Conservation (phyloP, 2,797 vertebrate genomes). For the Falco berigora region DNA sequence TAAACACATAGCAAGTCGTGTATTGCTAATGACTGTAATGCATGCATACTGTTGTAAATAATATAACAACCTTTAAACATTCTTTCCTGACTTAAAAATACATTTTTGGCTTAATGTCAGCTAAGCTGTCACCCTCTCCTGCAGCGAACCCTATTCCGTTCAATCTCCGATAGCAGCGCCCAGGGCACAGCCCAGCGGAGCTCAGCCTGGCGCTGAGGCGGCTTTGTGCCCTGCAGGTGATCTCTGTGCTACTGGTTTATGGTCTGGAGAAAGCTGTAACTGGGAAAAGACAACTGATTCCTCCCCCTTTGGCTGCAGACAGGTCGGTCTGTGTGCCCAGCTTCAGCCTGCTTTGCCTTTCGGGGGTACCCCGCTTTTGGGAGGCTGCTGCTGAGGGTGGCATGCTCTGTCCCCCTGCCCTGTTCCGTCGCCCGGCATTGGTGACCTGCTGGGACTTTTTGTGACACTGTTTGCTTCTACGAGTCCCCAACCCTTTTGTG, state of each 20-base stretch:
- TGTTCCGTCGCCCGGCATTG: too few species aligned
- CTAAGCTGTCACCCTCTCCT: neutral
- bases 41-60: neutral
- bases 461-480: accelerated
- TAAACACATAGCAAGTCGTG: accelerated
- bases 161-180: neutral
- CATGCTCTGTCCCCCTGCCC: accelerated
- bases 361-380: neutral
- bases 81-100: neutral
- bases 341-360: neutral
- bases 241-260: neutral
- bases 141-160: neutral
- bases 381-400: neutral
- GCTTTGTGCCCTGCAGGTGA: neutral
- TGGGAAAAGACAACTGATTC: neutral
- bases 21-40: neutral
- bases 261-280: neutral
- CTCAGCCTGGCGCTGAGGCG: neutral
- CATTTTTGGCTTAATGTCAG: neutral
- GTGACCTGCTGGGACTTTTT: neutral
- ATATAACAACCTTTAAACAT: neutral
- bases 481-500: neutral
- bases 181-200: neutral
- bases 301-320: too few species aligned
- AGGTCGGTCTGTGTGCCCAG: accelerated